Base-by-base conservation (phyloP, 2,888 invertebrate species). In the Xylota sylvarum region DNA sequence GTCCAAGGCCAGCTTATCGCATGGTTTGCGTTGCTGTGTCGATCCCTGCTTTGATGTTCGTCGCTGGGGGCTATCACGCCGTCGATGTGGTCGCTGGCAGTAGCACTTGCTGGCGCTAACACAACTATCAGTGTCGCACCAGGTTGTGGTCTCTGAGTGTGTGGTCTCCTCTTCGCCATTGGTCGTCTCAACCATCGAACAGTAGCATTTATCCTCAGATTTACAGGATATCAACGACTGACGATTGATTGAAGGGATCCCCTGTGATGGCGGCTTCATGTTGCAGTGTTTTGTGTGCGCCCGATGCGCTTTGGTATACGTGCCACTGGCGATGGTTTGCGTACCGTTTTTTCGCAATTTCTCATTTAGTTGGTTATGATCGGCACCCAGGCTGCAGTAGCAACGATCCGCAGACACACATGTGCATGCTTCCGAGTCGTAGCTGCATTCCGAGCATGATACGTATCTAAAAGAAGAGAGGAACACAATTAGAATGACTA, bases 51-150 rank as follows among this genome's bases (percentile, higher is more conserved):
- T 76, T 5, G 64, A 73, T 30, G 80, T 23, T 37, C 73, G n/a
- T 78, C 81, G 69, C 40, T 82, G 74, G 43, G 83, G 78, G 35
- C 74, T 76, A 67, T 56, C 82, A 56, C 35, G 86, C 55, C 60
- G 77, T 19, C 76, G 80, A 55, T 87, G 85, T 19, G 72, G 67
- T 19, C 80, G 87, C 37, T 91, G 94, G 90, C 97, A 97, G 90
- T 97, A 97, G 90, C 97, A 97, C 91, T 97, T 97, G 91, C 97
- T 97, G 89, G 96, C 96, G 88, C 97, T 97, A 0, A 96, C 95
- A 90, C 97, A 98, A 89, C 97, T 97, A 91, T 97, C 97, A 0
- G 97, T 97, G 14, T 95, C 96, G 89, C 97, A 97, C 90, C 94
- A 95, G 3, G 93, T 93, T 48, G 86, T 86, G 0, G 91, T 93